phyloP scores from a whole-genome alignment of 1,140 invertebrate species.

The Manduca sexta region DNA sequence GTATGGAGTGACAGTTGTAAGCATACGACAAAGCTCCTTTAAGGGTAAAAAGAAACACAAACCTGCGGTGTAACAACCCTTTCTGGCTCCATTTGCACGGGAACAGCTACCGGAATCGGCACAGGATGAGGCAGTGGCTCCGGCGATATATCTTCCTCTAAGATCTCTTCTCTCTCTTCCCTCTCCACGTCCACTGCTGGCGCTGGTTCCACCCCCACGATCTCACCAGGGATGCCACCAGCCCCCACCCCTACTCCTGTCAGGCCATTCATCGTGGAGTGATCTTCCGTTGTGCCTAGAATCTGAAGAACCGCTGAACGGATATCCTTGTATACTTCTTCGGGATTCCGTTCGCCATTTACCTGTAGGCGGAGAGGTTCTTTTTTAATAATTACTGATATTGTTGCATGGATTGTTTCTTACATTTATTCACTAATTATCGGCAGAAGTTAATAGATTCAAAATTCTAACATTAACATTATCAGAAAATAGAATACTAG shows the following conservation, averaged over 20 bases:
- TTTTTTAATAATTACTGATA: too few species aligned
- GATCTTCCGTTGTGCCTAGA: slow-evolving; percentile 77
- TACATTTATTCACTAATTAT: too few species aligned
- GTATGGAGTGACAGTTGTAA: too few species aligned
- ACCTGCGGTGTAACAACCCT: slow-evolving; percentile 42
- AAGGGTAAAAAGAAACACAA: not conserved
- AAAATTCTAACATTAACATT: too few species aligned
- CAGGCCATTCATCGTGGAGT: slow-evolving; percentile 72
- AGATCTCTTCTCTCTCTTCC: slow-evolving; percentile 14
- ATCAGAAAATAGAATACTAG: too few species aligned
- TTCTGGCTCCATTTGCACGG: slow-evolving; percentile 10
- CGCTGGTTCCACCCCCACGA: slow-evolving; percentile 74
- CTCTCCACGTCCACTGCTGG: slow-evolving; percentile 45
- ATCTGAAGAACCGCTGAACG: slow-evolving; percentile 81
- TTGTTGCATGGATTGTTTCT: too few species aligned
- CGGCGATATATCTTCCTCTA: slow-evolving; percentile 7
- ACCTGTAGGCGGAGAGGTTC: slow-evolving; percentile 70
- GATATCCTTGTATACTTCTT: slow-evolving; percentile 88
- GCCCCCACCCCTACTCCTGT: slow-evolving; percentile 74
- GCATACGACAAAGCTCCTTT: too few species aligned
- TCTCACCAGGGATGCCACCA: slow-evolving; percentile 75
- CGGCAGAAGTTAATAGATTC: too few species aligned
- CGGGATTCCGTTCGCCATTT: slow-evolving; percentile 87
- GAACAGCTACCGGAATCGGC: slow-evolving; percentile 22
- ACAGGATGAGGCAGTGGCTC: slow-evolving; percentile 6